These are phyloP conservation scores for Orestias chungarensis DNA, from an alignment of 2,797 vertebrate species.

Conservation along the genomic window DNA sequence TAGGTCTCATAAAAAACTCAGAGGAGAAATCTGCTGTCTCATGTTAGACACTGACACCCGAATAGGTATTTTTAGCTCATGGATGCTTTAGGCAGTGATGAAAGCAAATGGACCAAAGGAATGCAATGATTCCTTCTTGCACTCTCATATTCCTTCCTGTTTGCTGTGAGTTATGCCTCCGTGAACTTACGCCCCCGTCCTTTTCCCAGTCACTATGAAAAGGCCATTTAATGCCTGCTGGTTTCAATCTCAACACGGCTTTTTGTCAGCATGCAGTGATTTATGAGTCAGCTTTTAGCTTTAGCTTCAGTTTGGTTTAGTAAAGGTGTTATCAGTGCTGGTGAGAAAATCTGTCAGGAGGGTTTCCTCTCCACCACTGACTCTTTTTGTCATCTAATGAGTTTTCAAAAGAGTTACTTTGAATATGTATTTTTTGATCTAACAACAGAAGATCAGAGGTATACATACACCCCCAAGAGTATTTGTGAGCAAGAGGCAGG, in stretches of 20 bases:
- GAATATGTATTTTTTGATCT: background rate
- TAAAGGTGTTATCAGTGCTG: slow-evolving; percentile 7
- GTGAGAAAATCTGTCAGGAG: slow-evolving; percentile 12
- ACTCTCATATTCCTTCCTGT: background rate
- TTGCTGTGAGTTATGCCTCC: slow-evolving; percentile 9
- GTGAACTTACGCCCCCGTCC: slow-evolving; percentile 13
- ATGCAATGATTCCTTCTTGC: background rate
- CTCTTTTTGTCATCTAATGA: background rate
- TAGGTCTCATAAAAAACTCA: background rate
- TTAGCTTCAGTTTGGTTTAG: background rate
- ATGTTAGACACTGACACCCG: background rate
- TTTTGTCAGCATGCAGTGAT: slow-evolving; percentile 9
- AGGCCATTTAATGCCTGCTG: slow-evolving; percentile 39
- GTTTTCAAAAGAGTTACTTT: background rate
- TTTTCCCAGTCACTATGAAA: slow-evolving; percentile 26
- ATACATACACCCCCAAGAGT: background rate
- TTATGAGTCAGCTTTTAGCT: slow-evolving; percentile 8
- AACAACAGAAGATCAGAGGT: background rate
- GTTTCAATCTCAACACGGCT: slow-evolving; percentile 19
- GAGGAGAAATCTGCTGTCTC: background rate
- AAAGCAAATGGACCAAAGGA: background rate
- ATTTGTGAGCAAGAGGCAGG: background rate
- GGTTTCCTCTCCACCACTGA: slow-evolving; percentile 4
- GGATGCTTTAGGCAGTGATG: slow-evolving; percentile 1
- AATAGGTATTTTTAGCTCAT: background rate